Evolutionary conservation across 2,888 invertebrate genomes (phyloP), one percentile per base, ranked within the genome.

Genomic region (Steinernema carpocapsae): DNA sequence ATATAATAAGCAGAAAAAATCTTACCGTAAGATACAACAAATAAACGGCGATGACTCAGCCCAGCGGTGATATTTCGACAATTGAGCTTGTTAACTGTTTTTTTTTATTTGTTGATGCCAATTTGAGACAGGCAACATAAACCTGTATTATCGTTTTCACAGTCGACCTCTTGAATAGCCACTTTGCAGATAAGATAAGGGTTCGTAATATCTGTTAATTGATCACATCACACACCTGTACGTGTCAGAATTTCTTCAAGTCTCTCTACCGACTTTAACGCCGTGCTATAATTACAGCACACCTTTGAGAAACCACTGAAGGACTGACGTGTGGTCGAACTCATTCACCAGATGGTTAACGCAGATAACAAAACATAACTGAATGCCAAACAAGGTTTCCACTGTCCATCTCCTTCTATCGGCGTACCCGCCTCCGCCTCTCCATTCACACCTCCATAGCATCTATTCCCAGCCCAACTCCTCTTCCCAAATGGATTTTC

Each of bases 241-340:
- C 48, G 10, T 37, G 48, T 48, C 48, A 48, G 43, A 43, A 3
- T 48, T 17, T 48, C 37, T 10, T 17, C n/a, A 14, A 48, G 19
- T 48, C 4, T 48, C n/a, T n/a, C n/a, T 48, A 7, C 19, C 48
- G 3, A 4, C 17, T 48, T 48, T 19, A 14, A 19, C 17, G 14
- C 48, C 3, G 4, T 48, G 17, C 7, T 19, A 48, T 64, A 37
- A 64, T 64, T 64, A 29, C 64, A 17, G 19, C 51, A 26, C 32
- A 32, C 32, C 26, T 52, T 37, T 3, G 37, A 3, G 10, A 37
- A 37, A 37, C 37, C 22, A 52, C 3, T 7, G 52, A 64, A 64
- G 3, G 37, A 17, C 29, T n/a, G 64, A 48, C 64, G 26, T 64
- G 64, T n/a, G 64, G 64, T 32, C 64, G 37, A 64, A 32, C 64